These are phyloP conservation scores for Coecobrya sp. DNA, from an alignment of 2,888 invertebrate species.

Conservation along the genomic window DNA sequence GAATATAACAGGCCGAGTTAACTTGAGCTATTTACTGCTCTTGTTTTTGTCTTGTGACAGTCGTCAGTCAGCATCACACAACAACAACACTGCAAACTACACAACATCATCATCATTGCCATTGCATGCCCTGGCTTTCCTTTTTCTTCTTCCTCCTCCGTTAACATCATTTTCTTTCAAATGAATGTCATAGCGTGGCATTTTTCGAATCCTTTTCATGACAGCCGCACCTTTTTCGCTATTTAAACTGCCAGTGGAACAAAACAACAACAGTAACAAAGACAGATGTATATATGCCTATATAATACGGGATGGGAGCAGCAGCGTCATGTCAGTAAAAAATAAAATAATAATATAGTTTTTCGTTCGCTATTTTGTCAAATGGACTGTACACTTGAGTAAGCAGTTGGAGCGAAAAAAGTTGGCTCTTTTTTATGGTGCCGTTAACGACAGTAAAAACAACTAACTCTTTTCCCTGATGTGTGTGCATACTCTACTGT, in stretches of 20 bases:
- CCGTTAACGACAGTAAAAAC: conserved; percentile 65
- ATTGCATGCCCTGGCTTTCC: neutral
- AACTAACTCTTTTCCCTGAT: conserved; percentile 40
- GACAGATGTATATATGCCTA: neutral
- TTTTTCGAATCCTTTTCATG: conserved; percentile 57
- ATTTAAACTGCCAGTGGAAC: conserved; percentile 41
- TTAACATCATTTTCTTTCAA: conserved; percentile 47
- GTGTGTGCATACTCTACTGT: conserved; percentile 19
- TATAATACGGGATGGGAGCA: too few relatives aligned
- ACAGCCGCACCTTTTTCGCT: conserved; percentile 52
- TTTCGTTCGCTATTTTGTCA: conserved; percentile 17
- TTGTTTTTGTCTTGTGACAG: neutral
- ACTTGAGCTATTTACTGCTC: conserved; percentile 1
- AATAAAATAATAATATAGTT: conserved; percentile 20
- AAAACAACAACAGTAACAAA: conserved; percentile 6
- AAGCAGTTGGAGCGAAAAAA: conserved; percentile 20
- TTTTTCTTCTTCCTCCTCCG: neutral
- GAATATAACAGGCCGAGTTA: neutral
- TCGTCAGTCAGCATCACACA: conserved; percentile 15
- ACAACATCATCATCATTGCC: conserved; percentile 28
- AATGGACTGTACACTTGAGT: conserved; percentile 11
- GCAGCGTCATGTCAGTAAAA: conserved; percentile 16
- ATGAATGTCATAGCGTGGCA: conserved; percentile 69
- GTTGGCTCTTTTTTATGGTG: conserved; percentile 56
- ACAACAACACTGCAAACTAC: neutral